Conservation (phyloP, 2,113 vertebrate genomes). For the Noturus placidus region DNA sequence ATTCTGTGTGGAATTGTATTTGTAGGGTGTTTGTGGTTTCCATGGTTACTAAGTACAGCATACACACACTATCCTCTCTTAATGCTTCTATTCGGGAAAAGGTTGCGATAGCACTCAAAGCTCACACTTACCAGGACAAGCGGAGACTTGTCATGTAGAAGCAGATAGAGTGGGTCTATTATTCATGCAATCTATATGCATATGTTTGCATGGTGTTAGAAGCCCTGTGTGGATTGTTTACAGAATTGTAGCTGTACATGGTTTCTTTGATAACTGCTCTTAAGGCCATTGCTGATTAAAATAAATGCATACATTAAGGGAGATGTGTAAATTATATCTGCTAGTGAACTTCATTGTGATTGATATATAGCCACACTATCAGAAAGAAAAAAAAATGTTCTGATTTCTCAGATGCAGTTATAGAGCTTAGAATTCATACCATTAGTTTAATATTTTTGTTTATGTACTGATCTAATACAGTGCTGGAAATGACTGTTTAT, state of each 20-base stretch:
- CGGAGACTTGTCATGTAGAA: constrained; percentile 63
- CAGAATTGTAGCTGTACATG: constrained; percentile 19
- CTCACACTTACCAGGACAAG: constrained; percentile 63
- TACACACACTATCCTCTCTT: constrained; percentile 54
- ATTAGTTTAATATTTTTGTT: background rate
- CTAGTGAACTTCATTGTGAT: background rate
- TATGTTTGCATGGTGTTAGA: constrained; percentile 31
- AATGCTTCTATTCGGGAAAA: constrained; percentile 58
- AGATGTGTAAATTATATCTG: background rate
- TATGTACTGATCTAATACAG: background rate
- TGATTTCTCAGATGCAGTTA: background rate
- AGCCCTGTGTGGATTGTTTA: constrained; percentile 4
- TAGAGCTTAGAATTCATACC: background rate
- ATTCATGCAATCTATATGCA: constrained; percentile 36
- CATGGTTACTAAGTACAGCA: constrained; percentile 74
- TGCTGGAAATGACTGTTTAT: background rate
- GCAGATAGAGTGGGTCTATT: constrained; percentile 11
- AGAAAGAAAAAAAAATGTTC: background rate
- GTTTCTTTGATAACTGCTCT: background rate
- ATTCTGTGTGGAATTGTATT: constrained; percentile 73
- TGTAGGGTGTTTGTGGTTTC: constrained; percentile 76
- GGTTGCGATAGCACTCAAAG: constrained; percentile 61
- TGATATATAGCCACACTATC: background rate
- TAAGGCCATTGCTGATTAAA: background rate
- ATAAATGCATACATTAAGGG: background rate